Base-by-base conservation (phyloP, 2,113 vertebrate genomes). In the Sarotherodon lohbergeri region DNA sequence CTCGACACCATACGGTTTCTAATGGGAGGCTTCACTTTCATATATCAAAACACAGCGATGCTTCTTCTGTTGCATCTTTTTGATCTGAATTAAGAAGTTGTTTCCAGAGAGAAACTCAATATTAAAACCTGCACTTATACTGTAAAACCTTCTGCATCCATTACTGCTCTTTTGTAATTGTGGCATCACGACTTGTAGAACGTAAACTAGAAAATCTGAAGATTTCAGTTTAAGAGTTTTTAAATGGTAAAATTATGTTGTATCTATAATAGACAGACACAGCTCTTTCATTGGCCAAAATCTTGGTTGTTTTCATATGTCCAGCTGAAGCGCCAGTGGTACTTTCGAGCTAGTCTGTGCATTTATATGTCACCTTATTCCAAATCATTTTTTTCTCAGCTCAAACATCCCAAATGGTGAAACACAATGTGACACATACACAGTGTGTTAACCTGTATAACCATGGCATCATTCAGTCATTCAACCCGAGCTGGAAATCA, bases 391-490 rank as follows among this genome's bases (percentile, higher is more conserved):
- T 29, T 52, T 36, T 52, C 54, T 87, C 39, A 43, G 50, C 84
- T 87, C 86, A 89, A 82, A 84, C 36, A 29, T 61, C 43, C 79
- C 63, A 9, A 2, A 19, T 36, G 56, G 59, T 84, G 76, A 84
- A 85, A 68, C 34, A 43, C 61, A 90, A 22, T 4, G 39, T 81
- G 55, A 80, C 88, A 88, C 86, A 39, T 76, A 52, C 52, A 81
- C 59, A 54, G 55, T 29, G 59, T 56, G 52, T 82, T 73, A 76
- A 91, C 86, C 86, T 86, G 82, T 52, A 39, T 55, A 57, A 66
- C 54, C 59, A n/a, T 29, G 32, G 61, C 85, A 82, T 88, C 87
- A 88, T 80, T 92, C 91, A 86, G 76, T 84, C 90, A 86, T 90
- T 85, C 71, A 79, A 17, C 43, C 39, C 3, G 5, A 87, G 61